Base-by-base conservation (phyloP, 2,888 invertebrate genomes). In the Formica aserva region DNA sequence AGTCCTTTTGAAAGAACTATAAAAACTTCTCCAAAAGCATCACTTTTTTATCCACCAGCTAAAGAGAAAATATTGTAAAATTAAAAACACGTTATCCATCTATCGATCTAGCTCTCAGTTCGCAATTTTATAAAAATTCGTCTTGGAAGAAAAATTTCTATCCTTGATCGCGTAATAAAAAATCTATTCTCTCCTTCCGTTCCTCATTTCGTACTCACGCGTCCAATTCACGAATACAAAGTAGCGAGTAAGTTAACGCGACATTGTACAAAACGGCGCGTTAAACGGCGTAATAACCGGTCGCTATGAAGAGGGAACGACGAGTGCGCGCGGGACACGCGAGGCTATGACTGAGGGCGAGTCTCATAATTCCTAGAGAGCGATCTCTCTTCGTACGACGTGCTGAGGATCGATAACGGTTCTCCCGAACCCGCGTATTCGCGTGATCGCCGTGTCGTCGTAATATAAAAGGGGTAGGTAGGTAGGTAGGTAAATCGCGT, bases 381-480 rank as follows among this genome's bases (percentile, higher is more conserved):
- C 83, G 80, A 85, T 78, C 85, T 87, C 86, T 87, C 84, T 85
- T 90, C 83, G 84, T 86, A 41, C 55, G 83, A 78, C 84, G 82
- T 82, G 78, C 77, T 83, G 26, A 87, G 86, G 88, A 72, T 91
- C 90, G 89, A 90, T 91, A 90, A 90, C 87, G 90, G 90, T 88
- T 87, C n/a, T 52, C n/a, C 8, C 48, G 8, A 52, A n/a, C 6
- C 32, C 82, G 85, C 84, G 69, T 81, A 87, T 85, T 85, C 82
- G 65, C 62, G 66, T 74, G 87, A 89, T 89, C 82, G 82, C 84
- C 84, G 67, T 83, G 66, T 81, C 83, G 84, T 66, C 66, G 62
- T 69, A 85, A 78, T 69, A 63, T 22, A 63, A 91, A 91, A 90
- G 91, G 91, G 91, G 86, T 90, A 71, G 87, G 86, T 82, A 85